A percentile compares a stretch with the other conserved stretches of the same genome.
phyloP scores from a whole-genome alignment of 2,888 invertebrate species.

The Prostheceraeus crozeri region DNA sequence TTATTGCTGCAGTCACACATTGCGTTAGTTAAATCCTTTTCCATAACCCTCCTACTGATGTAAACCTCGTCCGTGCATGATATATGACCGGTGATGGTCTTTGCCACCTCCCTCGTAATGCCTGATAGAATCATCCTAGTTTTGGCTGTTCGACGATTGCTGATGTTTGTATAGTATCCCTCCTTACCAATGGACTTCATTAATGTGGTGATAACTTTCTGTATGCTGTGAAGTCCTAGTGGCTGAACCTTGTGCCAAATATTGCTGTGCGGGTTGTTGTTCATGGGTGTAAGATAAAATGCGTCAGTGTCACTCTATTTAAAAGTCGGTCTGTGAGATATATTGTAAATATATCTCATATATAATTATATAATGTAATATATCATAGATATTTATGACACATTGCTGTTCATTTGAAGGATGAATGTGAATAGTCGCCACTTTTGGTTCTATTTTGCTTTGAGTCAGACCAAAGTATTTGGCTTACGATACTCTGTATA shows the following conservation, averaged over 20 bases:
- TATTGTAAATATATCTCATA: too few relatives aligned
- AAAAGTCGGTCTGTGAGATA: too few relatives aligned
- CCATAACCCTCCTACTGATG: conserved; percentile 3
- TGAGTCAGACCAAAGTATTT: conserved; percentile 6
- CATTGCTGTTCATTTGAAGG: too few relatives aligned
- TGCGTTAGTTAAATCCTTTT: too few relatives aligned
- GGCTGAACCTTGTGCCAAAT: conserved; percentile 9
- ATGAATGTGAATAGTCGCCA: neutral
- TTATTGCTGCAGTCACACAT: too few relatives aligned
- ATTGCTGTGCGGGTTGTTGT: too few relatives aligned
- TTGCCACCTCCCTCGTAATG: neutral
- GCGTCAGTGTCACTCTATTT: too few relatives aligned
- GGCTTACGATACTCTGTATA: conserved; percentile 6
- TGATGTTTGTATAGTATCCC: conserved; percentile 12
- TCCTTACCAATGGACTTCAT: conserved; percentile 14
- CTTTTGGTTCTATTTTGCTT: conserved; percentile 2
- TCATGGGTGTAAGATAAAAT: too few relatives aligned
- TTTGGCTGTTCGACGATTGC: conserved; percentile 10
- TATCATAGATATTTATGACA: too few relatives aligned
- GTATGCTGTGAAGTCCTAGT: conserved; percentile 3
- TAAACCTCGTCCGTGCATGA: conserved; percentile 10
- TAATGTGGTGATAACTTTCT: conserved; percentile 13
- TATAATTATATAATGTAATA: too few relatives aligned
- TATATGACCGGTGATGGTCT: conserved; percentile 6
- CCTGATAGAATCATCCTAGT: conserved; percentile 5